Conservation (phyloP, 2,113 vertebrate genomes). For the Anas platyrhynchos region DNA sequence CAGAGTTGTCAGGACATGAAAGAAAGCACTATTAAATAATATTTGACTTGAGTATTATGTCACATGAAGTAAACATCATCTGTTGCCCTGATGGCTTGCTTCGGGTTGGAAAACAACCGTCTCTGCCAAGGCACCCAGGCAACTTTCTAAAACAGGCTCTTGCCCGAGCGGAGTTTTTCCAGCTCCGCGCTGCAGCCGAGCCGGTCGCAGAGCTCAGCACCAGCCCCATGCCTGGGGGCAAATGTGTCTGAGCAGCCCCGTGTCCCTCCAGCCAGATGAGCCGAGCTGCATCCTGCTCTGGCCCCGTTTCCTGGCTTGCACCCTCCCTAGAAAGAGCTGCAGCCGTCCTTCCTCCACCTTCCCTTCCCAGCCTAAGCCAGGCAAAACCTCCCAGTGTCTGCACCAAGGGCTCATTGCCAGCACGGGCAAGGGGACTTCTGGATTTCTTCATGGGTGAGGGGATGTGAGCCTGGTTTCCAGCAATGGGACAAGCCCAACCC, state of each 20-base stretch:
- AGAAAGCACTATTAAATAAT: constrained; percentile 74
- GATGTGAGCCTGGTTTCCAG: not conserved
- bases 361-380: not conserved
- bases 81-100: constrained; percentile 76
- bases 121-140: constrained; percentile 59
- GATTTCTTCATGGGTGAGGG: not conserved
- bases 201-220: not conserved
- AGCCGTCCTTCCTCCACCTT: not conserved
- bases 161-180: constrained; percentile 63
- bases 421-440: not conserved
- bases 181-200: not conserved
- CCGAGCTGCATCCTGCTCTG: not conserved
- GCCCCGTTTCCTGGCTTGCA: not conserved
- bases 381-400: not conserved
- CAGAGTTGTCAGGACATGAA: constrained; percentile 75
- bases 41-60: constrained; percentile 74
- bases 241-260: not conserved
- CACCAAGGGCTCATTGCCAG: not conserved
- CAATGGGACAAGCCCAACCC: not conserved
- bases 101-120: constrained; percentile 36
- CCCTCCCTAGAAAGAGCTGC: not conserved
- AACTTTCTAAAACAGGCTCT: constrained; percentile 39
- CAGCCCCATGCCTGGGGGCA: not conserved
- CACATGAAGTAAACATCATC: constrained; percentile 80
- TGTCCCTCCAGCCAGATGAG: not conserved